These are phyloP conservation scores for Drosophila nasuta DNA, from an alignment of 1,140 invertebrate genomes.

Conservation along the genomic window DNA sequence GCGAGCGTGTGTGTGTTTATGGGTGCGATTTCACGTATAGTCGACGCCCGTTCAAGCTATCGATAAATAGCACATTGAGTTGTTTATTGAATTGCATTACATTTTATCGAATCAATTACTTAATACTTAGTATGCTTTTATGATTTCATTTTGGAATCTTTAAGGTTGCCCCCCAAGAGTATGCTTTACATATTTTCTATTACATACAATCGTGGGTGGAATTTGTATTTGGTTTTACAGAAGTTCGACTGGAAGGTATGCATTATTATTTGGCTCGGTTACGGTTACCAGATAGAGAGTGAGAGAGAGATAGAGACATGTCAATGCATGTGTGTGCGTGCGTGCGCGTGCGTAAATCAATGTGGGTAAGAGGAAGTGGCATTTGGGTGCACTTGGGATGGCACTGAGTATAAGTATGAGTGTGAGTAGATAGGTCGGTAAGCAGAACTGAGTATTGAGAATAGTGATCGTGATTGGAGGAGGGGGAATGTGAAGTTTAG, in stretches of 20 bases:
- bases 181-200: background rate
- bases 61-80: too few relatives aligned
- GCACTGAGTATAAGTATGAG: background rate
- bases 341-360: constrained; percentile 1
- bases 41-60: too few relatives aligned
- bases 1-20: background rate
- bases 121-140: too few relatives aligned
- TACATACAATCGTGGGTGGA: background rate
- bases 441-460: too few relatives aligned
- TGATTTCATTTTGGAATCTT: background rate
- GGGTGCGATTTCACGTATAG: too few relatives aligned
- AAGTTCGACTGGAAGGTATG: background rate
- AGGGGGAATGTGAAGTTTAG: background rate
- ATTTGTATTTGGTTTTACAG: background rate
- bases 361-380: background rate
- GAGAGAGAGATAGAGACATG: background rate
- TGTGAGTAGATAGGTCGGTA: background rate
- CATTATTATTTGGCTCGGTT: too few relatives aligned
- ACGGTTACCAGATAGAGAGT: too few relatives aligned
- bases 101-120: too few relatives aligned
- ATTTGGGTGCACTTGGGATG: background rate
- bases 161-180: background rate
- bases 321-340: background rate
- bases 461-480: too few relatives aligned
- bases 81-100: too few relatives aligned